Percentiles rank a stretch among this genome's conserved stretches.
Evolutionary conservation across 2,797 vertebrate species (phyloP).

Genomic region (Petrocephalus sullivani): DNA sequence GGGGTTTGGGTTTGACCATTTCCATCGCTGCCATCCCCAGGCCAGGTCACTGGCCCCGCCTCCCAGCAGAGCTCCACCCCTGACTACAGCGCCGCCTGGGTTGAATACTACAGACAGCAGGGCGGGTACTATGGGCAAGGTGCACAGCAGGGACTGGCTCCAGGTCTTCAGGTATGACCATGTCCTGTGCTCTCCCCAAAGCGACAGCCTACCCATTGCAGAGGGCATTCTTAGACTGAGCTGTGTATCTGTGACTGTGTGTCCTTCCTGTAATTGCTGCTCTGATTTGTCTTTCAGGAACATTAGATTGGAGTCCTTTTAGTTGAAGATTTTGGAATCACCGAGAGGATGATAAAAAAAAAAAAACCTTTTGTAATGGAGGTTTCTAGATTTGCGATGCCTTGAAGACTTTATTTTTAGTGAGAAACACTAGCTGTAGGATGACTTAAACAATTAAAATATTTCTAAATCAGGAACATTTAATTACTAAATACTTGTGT

Average conservation of each 20-base stretch:
- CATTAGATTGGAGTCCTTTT: slow-evolving; percentile 76
- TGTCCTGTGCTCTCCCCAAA: neutral
- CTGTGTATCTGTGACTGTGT: neutral
- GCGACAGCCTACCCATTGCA: neutral
- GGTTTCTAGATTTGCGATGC: slow-evolving; percentile 92
- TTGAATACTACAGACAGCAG: slow-evolving; percentile 94
- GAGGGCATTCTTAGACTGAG: neutral
- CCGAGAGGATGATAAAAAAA: slow-evolving; percentile 68
- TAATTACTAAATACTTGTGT: slow-evolving; percentile 92
- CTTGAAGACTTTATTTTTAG: slow-evolving; percentile 91
- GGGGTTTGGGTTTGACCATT: neutral
- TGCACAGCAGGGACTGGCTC: slow-evolving; percentile 83
- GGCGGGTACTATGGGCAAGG: slow-evolving; percentile 91
- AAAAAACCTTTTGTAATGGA: slow-evolving; percentile 78
- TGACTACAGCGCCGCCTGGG: slow-evolving; percentile 91
- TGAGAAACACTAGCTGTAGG: slow-evolving; percentile 98
- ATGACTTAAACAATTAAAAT: slow-evolving; percentile 81
- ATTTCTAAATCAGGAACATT: slow-evolving; percentile 95
- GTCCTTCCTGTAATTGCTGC: neutral
- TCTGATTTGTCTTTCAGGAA: slow-evolving; percentile 66
- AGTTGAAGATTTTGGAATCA: slow-evolving; percentile 68
- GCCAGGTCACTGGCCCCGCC: slow-evolving; percentile 76
- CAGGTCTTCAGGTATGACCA: slow-evolving; percentile 70
- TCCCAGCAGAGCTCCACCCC: slow-evolving; percentile 89
- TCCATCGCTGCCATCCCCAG: slow-evolving; percentile 46